These are phyloP conservation scores for Rhinichthys klamathensis DNA, from an alignment of 2,113 vertebrate genomes.

Conservation along the genomic window DNA sequence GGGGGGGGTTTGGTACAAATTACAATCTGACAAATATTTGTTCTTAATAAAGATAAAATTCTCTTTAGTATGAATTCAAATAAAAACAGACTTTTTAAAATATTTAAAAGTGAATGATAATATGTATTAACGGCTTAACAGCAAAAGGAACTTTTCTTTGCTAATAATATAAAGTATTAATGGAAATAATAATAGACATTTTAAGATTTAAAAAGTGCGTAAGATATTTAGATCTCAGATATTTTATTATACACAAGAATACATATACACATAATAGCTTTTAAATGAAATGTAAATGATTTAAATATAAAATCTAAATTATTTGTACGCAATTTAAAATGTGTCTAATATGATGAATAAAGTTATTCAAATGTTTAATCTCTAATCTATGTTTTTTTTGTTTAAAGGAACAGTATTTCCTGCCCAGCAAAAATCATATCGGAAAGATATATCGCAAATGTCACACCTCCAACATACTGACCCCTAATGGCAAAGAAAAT, in stretches of 20 bases:
- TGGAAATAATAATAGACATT: not conserved
- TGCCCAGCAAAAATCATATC: conserved; percentile 75
- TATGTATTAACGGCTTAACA: not conserved
- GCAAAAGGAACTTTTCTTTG: not conserved
- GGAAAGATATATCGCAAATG: conserved; percentile 73
- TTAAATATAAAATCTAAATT: not conserved
- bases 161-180: not conserved
- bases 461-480: conserved; percentile 79
- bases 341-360: not conserved
- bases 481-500: conserved; percentile 81
- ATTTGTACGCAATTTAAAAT: not conserved
- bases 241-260: not conserved
- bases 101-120: not conserved
- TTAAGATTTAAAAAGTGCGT: not conserved
- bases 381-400: not conserved
- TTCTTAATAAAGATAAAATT: not conserved
- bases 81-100: not conserved
- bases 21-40: not conserved
- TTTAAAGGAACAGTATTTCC: conserved; percentile 75
- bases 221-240: not conserved
- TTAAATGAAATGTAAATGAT: not conserved
- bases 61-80: not conserved
- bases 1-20: no score
- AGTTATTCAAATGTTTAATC: not conserved
- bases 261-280: not conserved